Conservation (phyloP, 2,888 invertebrate species). For the Isoperla grammatica region DNA sequence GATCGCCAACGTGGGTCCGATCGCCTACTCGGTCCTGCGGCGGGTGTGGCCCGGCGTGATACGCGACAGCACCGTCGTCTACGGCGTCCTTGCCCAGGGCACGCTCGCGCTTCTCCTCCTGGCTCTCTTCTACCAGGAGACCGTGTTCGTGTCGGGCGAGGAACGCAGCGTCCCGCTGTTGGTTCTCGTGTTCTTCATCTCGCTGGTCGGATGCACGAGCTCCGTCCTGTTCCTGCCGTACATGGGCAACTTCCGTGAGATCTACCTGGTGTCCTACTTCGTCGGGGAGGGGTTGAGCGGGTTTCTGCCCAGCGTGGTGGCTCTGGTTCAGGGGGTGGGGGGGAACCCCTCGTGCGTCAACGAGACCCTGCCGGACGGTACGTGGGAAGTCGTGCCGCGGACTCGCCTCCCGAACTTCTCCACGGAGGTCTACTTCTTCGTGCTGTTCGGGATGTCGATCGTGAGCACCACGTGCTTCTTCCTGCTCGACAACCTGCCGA, state of each 20-base stretch:
- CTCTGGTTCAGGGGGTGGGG: conserved; percentile 72
- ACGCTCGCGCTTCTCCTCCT: conserved; percentile 53
- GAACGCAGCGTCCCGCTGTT: conserved; percentile 43
- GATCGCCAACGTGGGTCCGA: conserved; percentile 75
- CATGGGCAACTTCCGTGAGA: conserved; percentile 65
- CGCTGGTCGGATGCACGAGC: conserved; percentile 60
- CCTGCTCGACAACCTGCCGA: conserved; percentile 48
- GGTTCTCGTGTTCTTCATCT: conserved; percentile 49
- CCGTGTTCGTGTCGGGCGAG: conserved; percentile 47
- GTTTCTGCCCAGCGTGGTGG: conserved; percentile 70
- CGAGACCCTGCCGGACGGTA: conserved; percentile 32
- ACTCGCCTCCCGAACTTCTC: conserved; percentile 54
- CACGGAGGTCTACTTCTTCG: conserved; percentile 57
- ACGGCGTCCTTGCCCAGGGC: conserved; percentile 50
- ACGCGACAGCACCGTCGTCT: conserved; percentile 50
- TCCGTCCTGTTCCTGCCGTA: conserved; percentile 80
- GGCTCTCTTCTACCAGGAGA: conserved; percentile 55
- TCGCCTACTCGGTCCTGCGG: conserved; percentile 52
- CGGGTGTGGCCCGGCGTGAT: conserved; percentile 21
- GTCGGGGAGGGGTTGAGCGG: conserved; percentile 80
- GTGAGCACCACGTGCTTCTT: conserved; percentile 59
- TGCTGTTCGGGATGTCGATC: conserved; percentile 58
- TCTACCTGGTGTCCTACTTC: conserved; percentile 74
- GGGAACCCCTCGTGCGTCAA: conserved; percentile 48
- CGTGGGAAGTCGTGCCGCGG: conserved; percentile 42